A percentile compares a stretch with the other conserved stretches of the same genome.
phyloP scores from a whole-genome alignment of 2,113 vertebrate genomes.

The Ailuropoda melanoleuca region DNA sequence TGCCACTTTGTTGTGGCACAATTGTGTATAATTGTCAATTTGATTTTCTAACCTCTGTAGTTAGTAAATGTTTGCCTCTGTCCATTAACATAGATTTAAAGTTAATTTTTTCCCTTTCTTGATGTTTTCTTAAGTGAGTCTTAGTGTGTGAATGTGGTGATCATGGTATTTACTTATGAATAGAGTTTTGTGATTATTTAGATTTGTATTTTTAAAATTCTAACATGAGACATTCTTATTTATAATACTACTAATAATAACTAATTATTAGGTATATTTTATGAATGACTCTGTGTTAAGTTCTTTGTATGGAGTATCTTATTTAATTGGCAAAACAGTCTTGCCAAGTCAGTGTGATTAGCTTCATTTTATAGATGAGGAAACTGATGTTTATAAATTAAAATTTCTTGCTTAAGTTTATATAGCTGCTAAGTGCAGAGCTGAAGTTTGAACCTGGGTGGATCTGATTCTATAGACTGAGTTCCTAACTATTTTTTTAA shows the following conservation, averaged over 20 bases:
- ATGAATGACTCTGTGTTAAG: background rate
- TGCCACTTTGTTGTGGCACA: background rate
- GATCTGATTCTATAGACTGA: background rate
- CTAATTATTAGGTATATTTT: background rate
- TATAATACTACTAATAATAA: background rate
- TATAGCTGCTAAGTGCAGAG: background rate
- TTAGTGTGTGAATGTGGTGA: background rate
- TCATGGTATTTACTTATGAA: background rate
- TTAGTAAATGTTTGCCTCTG: background rate
- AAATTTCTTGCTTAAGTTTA: background rate
- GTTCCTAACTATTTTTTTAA: background rate
- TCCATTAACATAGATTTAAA: background rate
- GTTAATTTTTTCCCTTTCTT: background rate
- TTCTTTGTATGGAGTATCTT: background rate
- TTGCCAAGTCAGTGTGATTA: background rate
- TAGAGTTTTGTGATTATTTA: slow-evolving; percentile 14
- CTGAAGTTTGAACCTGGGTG: background rate
- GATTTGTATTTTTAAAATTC: background rate
- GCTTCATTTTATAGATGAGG: background rate
- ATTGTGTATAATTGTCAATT: background rate
- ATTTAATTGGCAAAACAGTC: background rate
- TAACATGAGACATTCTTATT: background rate
- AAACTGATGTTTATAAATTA: background rate
- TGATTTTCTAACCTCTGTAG: background rate
- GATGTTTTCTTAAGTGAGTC: background rate